Evolutionary conservation across 30 jellyfish, hydroid and myxozoan genomes (phyloP).

Genomic region (Hydractinia symbiolongicarpus): DNA sequence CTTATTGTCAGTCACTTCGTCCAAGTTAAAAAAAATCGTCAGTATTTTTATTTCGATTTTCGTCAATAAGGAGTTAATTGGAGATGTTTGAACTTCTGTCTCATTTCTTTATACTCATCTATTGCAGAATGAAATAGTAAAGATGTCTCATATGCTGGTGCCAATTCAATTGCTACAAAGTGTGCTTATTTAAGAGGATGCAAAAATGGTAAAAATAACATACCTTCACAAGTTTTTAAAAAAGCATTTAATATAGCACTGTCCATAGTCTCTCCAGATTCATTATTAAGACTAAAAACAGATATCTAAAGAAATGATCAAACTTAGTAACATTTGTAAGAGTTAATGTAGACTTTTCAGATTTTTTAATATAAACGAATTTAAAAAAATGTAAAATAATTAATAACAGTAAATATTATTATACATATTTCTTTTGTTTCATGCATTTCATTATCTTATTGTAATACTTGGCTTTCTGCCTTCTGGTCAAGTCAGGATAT

Average conservation of each 20-base stretch:
- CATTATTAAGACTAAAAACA: neutral
- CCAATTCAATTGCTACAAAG: no score
- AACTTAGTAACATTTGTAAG: neutral
- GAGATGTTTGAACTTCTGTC: no score
- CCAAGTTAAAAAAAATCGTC: no score
- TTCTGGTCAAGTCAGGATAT: slow-evolving; percentile 2
- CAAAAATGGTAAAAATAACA: neutral
- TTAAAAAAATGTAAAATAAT: neutral
- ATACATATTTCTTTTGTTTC: slow-evolving; percentile 5
- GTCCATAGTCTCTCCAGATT: slow-evolving; percentile 6
- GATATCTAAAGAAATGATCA: slow-evolving; percentile 10
- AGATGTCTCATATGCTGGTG: no score
- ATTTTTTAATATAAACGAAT: no score
- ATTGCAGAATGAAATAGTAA: no score
- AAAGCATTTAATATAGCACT: neutral
- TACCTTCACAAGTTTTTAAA: neutral
- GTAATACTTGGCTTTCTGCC: neutral
- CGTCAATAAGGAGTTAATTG: no score
- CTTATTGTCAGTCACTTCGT: no score
- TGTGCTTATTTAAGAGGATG: no score
- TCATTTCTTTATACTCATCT: no score
- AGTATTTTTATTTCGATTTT: no score
- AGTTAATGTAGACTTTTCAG: neutral
- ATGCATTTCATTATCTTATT: neutral
- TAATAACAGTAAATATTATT: neutral